A percentile compares a stretch with the other conserved stretches of the same genome.
These are phyloP conservation scores for Cygnus buccinator DNA, from an alignment of 2,113 vertebrate species.

Conservation along the genomic window DNA sequence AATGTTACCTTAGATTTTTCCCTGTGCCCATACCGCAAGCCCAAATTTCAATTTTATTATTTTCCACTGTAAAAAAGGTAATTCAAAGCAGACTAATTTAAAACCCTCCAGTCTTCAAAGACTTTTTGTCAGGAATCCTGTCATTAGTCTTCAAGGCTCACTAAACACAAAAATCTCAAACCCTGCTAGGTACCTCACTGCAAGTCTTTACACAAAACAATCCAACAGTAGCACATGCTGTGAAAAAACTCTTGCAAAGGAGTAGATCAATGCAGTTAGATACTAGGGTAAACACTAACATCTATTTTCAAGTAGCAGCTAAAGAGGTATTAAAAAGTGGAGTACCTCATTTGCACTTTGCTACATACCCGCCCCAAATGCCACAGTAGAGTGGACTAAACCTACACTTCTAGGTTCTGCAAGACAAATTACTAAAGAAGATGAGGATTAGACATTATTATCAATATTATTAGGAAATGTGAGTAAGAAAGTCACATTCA, in stretches of 20 bases:
- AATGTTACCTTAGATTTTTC: neutral
- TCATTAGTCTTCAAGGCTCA: neutral
- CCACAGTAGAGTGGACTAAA: neutral
- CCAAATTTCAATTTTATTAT: neutral
- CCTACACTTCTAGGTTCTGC: neutral
- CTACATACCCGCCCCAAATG: neutral
- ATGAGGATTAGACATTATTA: neutral
- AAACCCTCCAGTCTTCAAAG: neutral
- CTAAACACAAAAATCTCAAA: neutral
- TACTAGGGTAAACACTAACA: neutral
- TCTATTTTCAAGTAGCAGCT: neutral
- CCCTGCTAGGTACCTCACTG: neutral
- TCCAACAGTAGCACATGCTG: neutral
- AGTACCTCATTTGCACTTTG: neutral
- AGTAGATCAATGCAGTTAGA: neutral
- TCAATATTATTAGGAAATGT: neutral
- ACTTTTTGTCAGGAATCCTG: neutral
- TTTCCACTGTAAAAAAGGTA: neutral
- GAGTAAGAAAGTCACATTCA: neutral
- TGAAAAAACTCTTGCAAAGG: neutral
- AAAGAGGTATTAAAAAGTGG: neutral
- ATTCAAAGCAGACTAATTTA: neutral
- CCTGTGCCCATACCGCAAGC: fast-evolving
- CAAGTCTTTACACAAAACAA: neutral
- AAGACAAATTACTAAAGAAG: neutral